A percentile compares a stretch with the other conserved stretches of the same genome.
Conservation (phyloP, 1,140 invertebrate genomes). For the Mylabris phalerata region DNA sequence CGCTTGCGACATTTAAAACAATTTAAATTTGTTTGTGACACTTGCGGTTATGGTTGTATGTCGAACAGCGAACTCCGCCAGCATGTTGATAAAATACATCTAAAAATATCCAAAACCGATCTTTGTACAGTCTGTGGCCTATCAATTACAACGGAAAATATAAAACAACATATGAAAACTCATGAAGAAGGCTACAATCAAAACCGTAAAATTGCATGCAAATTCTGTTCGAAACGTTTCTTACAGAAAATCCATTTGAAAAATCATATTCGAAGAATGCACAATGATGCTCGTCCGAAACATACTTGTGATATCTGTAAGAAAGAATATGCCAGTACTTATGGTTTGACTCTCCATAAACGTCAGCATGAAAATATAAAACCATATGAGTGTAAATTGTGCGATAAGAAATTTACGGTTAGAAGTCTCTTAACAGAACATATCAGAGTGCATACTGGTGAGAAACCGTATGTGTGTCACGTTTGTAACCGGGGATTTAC, state of each 20-base stretch:
- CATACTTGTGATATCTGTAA: slow-evolving; percentile 48
- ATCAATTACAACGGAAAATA: slow-evolving; percentile 20
- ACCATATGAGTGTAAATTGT: not conserved
- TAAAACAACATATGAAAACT: slow-evolving; percentile 27
- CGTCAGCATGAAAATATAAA: slow-evolving; percentile 2
- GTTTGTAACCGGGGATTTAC: slow-evolving; percentile 11
- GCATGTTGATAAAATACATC: slow-evolving; percentile 31
- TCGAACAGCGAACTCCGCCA: slow-evolving; percentile 32
- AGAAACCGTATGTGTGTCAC: slow-evolving; percentile 1
- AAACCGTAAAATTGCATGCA: slow-evolving; percentile 43
- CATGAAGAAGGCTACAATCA: slow-evolving; percentile 25
- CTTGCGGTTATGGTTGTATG: slow-evolving; percentile 32
- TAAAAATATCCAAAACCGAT: not conserved
- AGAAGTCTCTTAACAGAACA: not conserved
- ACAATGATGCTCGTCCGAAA: slow-evolving; percentile 53
- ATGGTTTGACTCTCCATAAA: slow-evolving; percentile 27
- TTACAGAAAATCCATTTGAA: slow-evolving; percentile 22
- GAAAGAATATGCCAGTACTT: slow-evolving; percentile 36
- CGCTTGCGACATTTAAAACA: slow-evolving; percentile 53
- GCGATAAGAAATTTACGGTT: not conserved
- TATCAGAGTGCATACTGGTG: slow-evolving; percentile 1
- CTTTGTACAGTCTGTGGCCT: slow-evolving; percentile 33
- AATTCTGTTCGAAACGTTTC: slow-evolving; percentile 43
- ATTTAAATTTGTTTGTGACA: slow-evolving; percentile 26
- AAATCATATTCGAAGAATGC: slow-evolving; percentile 17